Evolutionary conservation across 1,140 invertebrate species (phyloP), one percentile per base, ranked within the genome.

Genomic region (Ectropis grisescens): DNA sequence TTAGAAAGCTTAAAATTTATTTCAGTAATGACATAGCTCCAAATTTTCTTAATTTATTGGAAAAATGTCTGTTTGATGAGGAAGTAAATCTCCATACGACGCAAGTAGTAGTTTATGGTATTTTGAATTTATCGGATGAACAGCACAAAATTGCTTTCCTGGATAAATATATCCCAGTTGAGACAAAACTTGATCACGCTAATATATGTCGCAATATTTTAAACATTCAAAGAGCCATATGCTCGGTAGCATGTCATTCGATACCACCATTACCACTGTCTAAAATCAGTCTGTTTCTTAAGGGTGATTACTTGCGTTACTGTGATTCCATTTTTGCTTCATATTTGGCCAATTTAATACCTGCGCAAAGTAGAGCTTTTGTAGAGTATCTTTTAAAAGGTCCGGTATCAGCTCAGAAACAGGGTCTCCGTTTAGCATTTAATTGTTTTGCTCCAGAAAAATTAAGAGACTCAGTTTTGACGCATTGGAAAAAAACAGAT

Each of bases 281-380:
- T 24, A 32, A 27, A 23, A 32, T 57, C 6, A 25, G 57, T 1
- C 38, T 52, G 28, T 76, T 66, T 29, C 32, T 71, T n/a, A 58
- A 55, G 41, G 65, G 67, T 0, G 69, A 74, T 33, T 76, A 74
- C 37, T 41, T 68, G 2, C 47, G 41, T 1, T 64, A 30, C 28
- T 62, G 65, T 49, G 25, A 66, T 9, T 58, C 61, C 4, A 56
- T 68, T 29, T 64, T 78, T 14, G 52, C 58, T 24, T 47, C 44
- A 13, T 70, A 59, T 37, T 29, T 44, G 12, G 44, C 35, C n/a
- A 58, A 71, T 13, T 33, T 78, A 3, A 54, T 65, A 11, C 30
- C 33, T n/a, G n/a, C n/a, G n/a, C n/a, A n/a, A n/a, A n/a, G n/a
- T n/a, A n/a, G n/a, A n/a, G n/a, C n/a, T n/a, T n/a, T n/a, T n/a